phyloP scores from a whole-genome alignment of 2,888 invertebrate species.

The Dasypolia templi region DNA sequence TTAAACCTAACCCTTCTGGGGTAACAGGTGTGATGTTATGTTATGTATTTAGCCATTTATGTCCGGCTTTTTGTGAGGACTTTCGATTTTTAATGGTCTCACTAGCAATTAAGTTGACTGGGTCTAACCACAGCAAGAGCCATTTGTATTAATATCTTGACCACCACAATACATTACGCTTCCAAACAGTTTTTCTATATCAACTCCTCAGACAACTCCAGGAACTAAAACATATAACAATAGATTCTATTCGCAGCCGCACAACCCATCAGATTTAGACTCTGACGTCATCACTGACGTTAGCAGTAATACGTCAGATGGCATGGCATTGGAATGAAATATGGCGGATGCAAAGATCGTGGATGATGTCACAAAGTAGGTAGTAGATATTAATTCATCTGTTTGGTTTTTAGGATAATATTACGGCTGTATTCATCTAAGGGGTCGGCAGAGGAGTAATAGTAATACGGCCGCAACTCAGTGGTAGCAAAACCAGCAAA shows the following conservation, averaged over 20 bases:
- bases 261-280: constrained; percentile 11
- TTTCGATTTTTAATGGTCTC: too few species aligned
- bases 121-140: too few species aligned
- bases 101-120: too few species aligned
- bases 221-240: constrained; percentile 34
- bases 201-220: too few species aligned
- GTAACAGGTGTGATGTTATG: too few species aligned
- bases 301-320: constrained; percentile 29
- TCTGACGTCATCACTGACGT: constrained; percentile 33
- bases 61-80: too few species aligned
- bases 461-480: background rate
- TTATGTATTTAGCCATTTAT: too few species aligned
- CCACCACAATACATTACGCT: too few species aligned
- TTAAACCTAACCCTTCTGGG: too few species aligned
- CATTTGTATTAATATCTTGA: too few species aligned
- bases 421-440: background rate
- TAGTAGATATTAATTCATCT: background rate
- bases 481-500: too few species aligned
- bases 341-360: constrained; percentile 10
- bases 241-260: constrained; percentile 26
- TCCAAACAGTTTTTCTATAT: too few species aligned
- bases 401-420: background rate
- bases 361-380: constrained; percentile 17
- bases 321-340: background rate
- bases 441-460: background rate